Evolutionary conservation across 2,888 invertebrate species (phyloP), one percentile per base, ranked within the genome.

Genomic region (Conomelus anceps): DNA sequence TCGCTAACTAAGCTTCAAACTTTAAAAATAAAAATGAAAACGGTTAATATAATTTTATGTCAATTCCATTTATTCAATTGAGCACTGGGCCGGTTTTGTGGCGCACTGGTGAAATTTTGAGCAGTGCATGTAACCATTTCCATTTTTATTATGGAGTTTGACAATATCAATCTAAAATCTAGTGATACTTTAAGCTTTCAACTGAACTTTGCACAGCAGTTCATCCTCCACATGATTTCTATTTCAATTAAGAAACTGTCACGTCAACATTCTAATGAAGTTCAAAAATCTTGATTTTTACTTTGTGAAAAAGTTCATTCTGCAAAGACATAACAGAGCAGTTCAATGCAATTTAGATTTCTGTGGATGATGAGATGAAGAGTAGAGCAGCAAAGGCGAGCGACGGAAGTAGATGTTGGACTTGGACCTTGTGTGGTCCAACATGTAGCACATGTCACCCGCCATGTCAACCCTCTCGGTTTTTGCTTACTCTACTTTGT

Each of bases 361-460:
- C 20, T n/a, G 63, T n/a, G 63, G n/a, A 63, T 63, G 63, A 63
- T 63, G 63, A 63, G 63, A 63, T 63, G 63, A 63, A 63, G 17
- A 63, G 63, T 63, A 63, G n/a, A n/a, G n/a, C n/a, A 63, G 63
- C n/a, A 63, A 7, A 63, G 63, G 6, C 13, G 63, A 63, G 63
- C 63, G n/a, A 63, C 63, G 63, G 63, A 63, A 63, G 63, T 63
- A n/a, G 63, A n/a, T n/a, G n/a, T n/a, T n/a, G n/a, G n/a, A n/a
- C n/a, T n/a, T n/a, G n/a, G n/a, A n/a, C n/a, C 63, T 63, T 86
- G 86, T 86, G 86, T 86, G 86, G 86, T 86, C 86, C 86, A 86
- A 23, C 63, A 24, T 23, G 86, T 86, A 86, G 23, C 22, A 86
- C 86, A 86, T 86, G 86, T 86, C 86, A 86, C 26, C 26, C 22